These are phyloP conservation scores for Pedetes capensis DNA, from an alignment of 2,113 vertebrate species.

Conservation along the genomic window DNA sequence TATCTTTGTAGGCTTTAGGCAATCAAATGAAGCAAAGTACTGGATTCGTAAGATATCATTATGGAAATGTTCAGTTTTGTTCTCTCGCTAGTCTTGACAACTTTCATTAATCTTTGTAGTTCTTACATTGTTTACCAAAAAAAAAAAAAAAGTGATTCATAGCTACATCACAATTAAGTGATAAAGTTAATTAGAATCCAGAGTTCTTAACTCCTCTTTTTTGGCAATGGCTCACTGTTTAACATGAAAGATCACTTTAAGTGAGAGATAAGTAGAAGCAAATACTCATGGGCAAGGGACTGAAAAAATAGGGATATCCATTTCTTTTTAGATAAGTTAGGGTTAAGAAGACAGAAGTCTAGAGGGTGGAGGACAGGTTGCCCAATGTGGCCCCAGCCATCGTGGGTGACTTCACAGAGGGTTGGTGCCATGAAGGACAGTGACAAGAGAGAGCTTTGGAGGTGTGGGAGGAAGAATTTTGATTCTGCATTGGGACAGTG, in stretches of 20 bases:
- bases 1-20: background rate
- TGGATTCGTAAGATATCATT: background rate
- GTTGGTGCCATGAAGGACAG: rapidly evolving
- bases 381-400: no score
- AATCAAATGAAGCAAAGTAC: background rate
- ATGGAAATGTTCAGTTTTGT: conserved; percentile 50
- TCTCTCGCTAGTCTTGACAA: conserved; percentile 43
- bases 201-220: conserved; percentile 50
- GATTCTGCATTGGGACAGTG: background rate
- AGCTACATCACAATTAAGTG: conserved; percentile 62
- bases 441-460: background rate
- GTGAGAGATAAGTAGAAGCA: background rate
- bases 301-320: background rate
- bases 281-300: background rate
- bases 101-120: conserved; percentile 64
- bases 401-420: background rate
- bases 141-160: conserved; percentile 47
- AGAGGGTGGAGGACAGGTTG: background rate
- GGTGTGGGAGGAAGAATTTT: background rate
- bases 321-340: background rate
- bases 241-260: conserved; percentile 36
- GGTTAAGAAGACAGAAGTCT: background rate
- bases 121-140: conserved; percentile 43
- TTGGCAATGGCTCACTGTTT: conserved; percentile 17
- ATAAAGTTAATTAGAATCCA: conserved; percentile 63